A percentile compares a stretch with the other conserved stretches of the same genome.
phyloP scores from a whole-genome alignment of 92 coral and sea anemone species.

The Porites cylindrica region DNA sequence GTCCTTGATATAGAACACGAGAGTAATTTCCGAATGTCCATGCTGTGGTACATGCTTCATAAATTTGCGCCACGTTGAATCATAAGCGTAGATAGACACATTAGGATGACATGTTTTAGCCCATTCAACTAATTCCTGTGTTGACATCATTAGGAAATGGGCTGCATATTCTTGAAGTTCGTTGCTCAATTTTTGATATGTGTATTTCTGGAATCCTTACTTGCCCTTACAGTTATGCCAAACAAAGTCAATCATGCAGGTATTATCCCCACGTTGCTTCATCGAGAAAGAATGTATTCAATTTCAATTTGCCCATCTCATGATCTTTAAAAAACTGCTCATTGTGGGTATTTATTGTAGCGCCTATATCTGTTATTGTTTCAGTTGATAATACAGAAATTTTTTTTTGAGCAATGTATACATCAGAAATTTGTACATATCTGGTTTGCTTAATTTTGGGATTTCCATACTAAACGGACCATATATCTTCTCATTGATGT shows the following conservation, averaged over 20 bases:
- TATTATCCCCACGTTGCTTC: conserved; percentile 16
- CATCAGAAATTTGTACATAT: conserved; percentile 8
- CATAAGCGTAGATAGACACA: conserved; percentile 53
- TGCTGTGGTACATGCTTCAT: too few species aligned
- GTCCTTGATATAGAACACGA: conserved; percentile 18
- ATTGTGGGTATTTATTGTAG: background rate
- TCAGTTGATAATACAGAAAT: background rate
- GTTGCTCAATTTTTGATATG: conserved; percentile 23
- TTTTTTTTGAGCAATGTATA: conserved; percentile 1
- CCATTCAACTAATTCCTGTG: conserved; percentile 62
- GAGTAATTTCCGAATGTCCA: too few species aligned
- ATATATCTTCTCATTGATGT: too few species aligned
- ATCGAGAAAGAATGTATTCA: conserved; percentile 30
- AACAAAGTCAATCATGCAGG: conserved; percentile 48
- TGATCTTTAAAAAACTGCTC: conserved; percentile 4
- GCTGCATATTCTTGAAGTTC: conserved; percentile 37
- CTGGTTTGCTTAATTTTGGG: background rate
- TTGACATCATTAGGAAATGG: conserved; percentile 33
- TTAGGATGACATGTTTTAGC: conserved; percentile 39
- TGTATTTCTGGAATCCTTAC: conserved; percentile 50
- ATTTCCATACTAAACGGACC: background rate
- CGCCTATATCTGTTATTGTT: background rate
- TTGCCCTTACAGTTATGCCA: conserved; percentile 54
- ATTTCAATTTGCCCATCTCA: conserved; percentile 25
- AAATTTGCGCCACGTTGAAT: background rate